These are phyloP conservation scores for Drosophila colorata DNA, from an alignment of 2,888 invertebrate genomes.

Conservation along the genomic window DNA sequence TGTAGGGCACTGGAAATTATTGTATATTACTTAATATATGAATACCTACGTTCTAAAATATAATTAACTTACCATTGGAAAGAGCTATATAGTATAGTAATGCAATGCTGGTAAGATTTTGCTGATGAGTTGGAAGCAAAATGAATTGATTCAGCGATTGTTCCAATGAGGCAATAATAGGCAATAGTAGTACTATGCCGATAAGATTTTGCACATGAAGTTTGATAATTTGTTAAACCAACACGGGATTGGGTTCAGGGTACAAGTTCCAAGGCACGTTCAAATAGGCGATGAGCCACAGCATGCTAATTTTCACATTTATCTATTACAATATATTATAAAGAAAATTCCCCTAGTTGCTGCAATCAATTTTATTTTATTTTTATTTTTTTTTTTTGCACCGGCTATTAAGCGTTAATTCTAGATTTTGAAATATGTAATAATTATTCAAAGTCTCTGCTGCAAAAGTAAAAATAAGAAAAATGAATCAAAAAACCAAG, in stretches of 20 bases:
- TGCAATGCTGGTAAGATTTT: no score
- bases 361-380: no score
- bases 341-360: background rate
- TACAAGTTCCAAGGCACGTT: background rate
- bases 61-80: no score
- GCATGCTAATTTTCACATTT: background rate
- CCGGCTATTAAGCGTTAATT: background rate
- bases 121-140: no score
- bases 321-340: background rate
- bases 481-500: constrained; percentile 29
- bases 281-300: background rate
- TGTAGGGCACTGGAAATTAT: background rate
- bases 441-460: constrained; percentile 18
- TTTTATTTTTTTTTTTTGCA: no score
- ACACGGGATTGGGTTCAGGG: background rate
- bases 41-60: background rate
- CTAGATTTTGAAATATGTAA: constrained; percentile 2
- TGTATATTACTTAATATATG: background rate
- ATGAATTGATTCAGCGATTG: no score
- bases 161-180: no score
- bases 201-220: no score
- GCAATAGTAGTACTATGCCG: no score
- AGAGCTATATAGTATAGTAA: no score
- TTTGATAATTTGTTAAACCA: no score
- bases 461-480: constrained; percentile 22